Evolutionary conservation across 2,888 invertebrate genomes (phyloP).

Genomic region (Diarsia mendica): DNA sequence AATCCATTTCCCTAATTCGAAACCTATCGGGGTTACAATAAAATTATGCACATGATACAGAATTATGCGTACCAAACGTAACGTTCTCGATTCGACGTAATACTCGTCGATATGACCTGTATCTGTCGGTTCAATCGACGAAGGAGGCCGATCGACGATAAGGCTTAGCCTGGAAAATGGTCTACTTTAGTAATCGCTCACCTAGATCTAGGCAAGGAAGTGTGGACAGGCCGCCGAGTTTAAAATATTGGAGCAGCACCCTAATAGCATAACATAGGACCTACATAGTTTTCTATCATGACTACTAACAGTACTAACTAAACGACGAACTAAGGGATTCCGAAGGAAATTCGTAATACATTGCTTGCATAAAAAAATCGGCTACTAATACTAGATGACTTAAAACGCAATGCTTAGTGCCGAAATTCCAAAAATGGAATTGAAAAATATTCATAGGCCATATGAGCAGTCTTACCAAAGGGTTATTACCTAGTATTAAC

Average conservation of each 20-base stretch:
- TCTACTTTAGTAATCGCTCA: conserved; percentile 59
- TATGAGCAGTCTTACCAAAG: too few relatives aligned
- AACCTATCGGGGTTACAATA: background rate
- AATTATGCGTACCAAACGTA: conserved; percentile 30
- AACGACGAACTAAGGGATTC: too few relatives aligned
- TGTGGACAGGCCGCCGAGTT: conserved; percentile 4
- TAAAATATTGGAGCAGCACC: conserved; percentile 16
- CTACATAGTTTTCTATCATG: background rate
- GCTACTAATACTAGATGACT: background rate
- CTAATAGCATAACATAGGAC: background rate
- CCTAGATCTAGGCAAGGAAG: conserved; percentile 58
- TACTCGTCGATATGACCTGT: conserved; percentile 23
- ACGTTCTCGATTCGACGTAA: background rate
- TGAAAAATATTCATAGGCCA: background rate
- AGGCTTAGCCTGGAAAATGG: conserved; percentile 64
- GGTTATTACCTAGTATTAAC: too few relatives aligned
- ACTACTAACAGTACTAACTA: too few relatives aligned
- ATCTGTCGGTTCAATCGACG: conserved; percentile 41
- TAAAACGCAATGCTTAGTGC: background rate
- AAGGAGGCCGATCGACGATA: conserved; percentile 76
- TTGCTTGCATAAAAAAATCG: background rate
- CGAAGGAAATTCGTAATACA: background rate
- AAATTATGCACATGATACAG: conserved; percentile 39
- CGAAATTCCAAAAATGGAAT: background rate
- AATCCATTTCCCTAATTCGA: conserved; percentile 11